Percentiles rank a stretch among this genome's conserved stretches.
Conservation (phyloP, 2,797 vertebrate genomes). For the Tamandua tetradactyla region DNA sequence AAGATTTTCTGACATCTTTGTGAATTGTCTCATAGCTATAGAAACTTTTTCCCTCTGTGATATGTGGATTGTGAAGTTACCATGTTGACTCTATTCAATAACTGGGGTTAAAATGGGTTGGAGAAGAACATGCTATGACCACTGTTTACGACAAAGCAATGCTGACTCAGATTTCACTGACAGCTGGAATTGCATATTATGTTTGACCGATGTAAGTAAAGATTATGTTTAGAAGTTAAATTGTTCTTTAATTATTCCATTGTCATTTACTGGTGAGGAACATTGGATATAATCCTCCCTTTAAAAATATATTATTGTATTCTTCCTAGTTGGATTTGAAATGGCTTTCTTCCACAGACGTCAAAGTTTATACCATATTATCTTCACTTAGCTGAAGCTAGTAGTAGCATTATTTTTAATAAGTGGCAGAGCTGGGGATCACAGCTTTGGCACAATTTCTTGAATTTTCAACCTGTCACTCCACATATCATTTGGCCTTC, state of each 20-base stretch:
- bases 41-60: neutral
- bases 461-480: conserved; percentile 17
- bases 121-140: neutral
- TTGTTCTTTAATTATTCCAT: conserved; percentile 9
- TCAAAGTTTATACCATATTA: neutral
- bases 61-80: conserved; percentile 24
- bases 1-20: conserved; percentile 53
- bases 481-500: neutral
- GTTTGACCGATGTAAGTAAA: neutral
- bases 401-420: conserved; percentile 1
- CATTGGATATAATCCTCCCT: neutral
- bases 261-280: neutral
- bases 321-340: neutral
- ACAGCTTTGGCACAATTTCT: conserved; percentile 26
- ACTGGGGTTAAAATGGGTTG: neutral
- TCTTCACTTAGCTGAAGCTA: conserved; percentile 21
- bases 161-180: neutral
- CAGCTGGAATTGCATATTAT: neutral
- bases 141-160: neutral
- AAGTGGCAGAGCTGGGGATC: neutral
- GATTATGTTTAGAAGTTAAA: conserved; percentile 24
- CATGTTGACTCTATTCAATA: neutral
- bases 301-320: neutral
- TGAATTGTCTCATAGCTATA: conserved; percentile 22
- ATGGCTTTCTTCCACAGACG: neutral